Percentiles rank a stretch among this genome's conserved stretches.
Evolutionary conservation across 2,888 invertebrate genomes (phyloP).

Genomic region (Andrena minutula): DNA sequence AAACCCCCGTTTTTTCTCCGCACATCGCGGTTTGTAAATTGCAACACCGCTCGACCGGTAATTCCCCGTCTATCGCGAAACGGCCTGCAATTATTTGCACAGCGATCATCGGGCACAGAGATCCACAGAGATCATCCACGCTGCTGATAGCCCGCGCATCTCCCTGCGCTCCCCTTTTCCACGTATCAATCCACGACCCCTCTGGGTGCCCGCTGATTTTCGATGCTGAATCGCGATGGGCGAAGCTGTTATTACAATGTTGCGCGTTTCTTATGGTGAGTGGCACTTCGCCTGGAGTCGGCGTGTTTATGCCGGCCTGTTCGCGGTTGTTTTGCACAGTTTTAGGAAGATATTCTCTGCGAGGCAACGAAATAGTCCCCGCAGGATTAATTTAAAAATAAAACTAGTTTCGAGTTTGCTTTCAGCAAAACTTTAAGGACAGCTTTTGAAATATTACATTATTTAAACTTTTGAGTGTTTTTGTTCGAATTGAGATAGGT

Average conservation of each 20-base stretch:
- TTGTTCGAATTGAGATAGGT: slow-evolving; percentile 37
- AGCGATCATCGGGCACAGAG: neutral
- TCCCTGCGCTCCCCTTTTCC: slow-evolving; percentile 15
- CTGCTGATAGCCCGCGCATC: neutral
- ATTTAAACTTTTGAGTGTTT: neutral
- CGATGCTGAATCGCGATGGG: neutral
- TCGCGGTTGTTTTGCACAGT: too few species aligned
- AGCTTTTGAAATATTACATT: too few species aligned
- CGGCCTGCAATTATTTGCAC: slow-evolving; percentile 40
- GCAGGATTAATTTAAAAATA: too few species aligned
- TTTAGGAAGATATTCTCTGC: too few species aligned
- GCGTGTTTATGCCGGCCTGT: too few species aligned
- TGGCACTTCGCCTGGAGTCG: too few species aligned
- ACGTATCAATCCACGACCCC: slow-evolving; percentile 16
- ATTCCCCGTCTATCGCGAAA: slow-evolving; percentile 25
- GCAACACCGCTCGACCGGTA: slow-evolving; percentile 71
- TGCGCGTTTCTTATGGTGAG: neutral
- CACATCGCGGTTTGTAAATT: slow-evolving; percentile 74
- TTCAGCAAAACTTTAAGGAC: too few species aligned
- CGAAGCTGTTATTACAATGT: slow-evolving; percentile 26
- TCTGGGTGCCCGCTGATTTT: slow-evolving; percentile 13
- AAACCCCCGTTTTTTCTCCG: neutral
- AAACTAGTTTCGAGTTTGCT: too few species aligned
- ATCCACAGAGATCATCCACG: neutral
- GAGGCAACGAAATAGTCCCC: too few species aligned